Evolutionary conservation across 1,140 invertebrate species (phyloP).

Genomic region (Halictus rubicundus): DNA sequence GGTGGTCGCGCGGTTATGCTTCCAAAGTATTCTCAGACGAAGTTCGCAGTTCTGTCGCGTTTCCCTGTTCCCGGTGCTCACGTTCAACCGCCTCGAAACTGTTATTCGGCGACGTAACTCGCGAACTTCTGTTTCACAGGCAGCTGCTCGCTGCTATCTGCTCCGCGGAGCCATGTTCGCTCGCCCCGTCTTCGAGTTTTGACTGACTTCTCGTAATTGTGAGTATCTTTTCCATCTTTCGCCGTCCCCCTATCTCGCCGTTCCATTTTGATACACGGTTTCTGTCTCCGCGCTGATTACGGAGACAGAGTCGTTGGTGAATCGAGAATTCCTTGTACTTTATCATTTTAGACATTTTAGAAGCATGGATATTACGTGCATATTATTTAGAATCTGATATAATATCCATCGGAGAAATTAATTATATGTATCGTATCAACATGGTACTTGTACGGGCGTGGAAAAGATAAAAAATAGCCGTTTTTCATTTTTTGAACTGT

Average conservation of each 20-base stretch:
- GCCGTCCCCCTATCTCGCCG: background rate
- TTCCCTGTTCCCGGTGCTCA: background rate
- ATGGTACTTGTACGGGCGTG: no score
- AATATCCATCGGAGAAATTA: no score
- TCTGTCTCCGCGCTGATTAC: no score
- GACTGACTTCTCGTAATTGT: background rate
- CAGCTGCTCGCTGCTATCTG: background rate
- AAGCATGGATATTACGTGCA: no score
- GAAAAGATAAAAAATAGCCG: no score
- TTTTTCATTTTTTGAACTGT: no score
- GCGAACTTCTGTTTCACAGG: slow-evolving; percentile 17
- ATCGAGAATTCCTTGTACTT: no score
- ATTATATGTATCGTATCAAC: no score
- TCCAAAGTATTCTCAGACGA: slow-evolving; percentile 8
- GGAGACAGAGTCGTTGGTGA: no score
- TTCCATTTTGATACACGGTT: background rate
- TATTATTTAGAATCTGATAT: no score
- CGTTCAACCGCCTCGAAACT: slow-evolving; percentile 24
- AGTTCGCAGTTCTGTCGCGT: background rate
- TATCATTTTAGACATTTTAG: no score
- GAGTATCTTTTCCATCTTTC: background rate
- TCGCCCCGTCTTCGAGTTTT: background rate
- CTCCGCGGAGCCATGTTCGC: background rate
- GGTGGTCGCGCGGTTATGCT: slow-evolving; percentile 2
- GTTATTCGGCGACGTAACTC: slow-evolving; percentile 25